These are phyloP conservation scores for Oscheius sp. DNA, from an alignment of 2,888 invertebrate species.

Conservation along the genomic window DNA sequence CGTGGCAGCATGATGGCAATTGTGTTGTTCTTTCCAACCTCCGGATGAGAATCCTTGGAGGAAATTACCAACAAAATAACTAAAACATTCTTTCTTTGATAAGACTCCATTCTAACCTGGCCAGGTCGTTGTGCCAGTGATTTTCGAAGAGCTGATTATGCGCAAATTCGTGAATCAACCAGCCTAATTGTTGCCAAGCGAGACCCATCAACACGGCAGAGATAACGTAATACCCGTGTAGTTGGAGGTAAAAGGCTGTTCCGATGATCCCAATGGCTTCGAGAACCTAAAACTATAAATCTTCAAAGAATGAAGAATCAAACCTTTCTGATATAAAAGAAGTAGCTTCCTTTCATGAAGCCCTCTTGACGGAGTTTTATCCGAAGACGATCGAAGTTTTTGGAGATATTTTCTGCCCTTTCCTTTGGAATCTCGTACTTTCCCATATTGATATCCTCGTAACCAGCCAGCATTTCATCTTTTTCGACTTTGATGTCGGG, in stretches of 20 bases:
- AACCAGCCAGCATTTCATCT: conserved; percentile 52
- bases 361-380: conserved; percentile 54
- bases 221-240: conserved; percentile 53
- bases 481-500: conserved; percentile 31
- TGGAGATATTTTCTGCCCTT: conserved; percentile 51
- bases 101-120: conserved; percentile 31
- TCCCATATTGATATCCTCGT: conserved; percentile 67
- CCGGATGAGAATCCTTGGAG: conserved; percentile 68
- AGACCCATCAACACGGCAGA: conserved; percentile 67
- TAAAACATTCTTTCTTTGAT: conserved; percentile 22
- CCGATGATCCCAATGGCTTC: conserved; percentile 57
- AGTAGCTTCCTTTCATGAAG: conserved; percentile 53
- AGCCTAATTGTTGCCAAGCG: conserved; percentile 67
- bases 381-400: conserved; percentile 61
- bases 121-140: conserved; percentile 53
- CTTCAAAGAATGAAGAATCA: not conserved
- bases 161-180: conserved; percentile 61
- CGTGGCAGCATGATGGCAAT: conserved; percentile 68
- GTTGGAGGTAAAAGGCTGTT: conserved; percentile 60
- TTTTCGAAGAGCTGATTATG: conserved; percentile 68
- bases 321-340: conserved; percentile 63
- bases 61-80: conserved; percentile 67
- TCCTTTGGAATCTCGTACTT: conserved; percentile 55
- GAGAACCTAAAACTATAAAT: conserved; percentile 36
- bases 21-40: conserved; percentile 69